Evolutionary conservation across 2,888 invertebrate genomes (phyloP).

Genomic region (Hirtodrosophila duncani): DNA sequence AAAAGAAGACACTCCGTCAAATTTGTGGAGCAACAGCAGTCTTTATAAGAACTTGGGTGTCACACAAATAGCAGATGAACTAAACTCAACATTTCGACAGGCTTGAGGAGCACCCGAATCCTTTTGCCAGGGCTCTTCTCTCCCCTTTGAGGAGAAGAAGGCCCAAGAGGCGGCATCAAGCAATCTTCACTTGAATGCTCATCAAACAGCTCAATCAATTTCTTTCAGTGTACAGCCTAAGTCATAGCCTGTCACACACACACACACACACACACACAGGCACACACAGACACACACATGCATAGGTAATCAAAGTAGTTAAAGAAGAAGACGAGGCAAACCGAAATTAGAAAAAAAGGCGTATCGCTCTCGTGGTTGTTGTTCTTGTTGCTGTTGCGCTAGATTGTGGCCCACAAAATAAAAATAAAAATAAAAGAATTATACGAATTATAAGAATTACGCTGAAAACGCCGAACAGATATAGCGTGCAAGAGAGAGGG

Average conservation of each 20-base stretch:
- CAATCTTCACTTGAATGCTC: too few species aligned
- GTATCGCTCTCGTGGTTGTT: conserved; percentile 28
- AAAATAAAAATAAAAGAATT: conserved; percentile 38
- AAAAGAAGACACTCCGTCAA: too few species aligned
- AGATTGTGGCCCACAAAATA: conserved; percentile 43
- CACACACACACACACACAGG: conserved; percentile 5
- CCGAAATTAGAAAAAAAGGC: conserved; percentile 56
- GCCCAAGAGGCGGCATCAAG: too few species aligned
- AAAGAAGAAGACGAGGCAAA: conserved; percentile 25
- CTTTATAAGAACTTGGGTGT: too few species aligned
- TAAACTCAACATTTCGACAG: too few species aligned
- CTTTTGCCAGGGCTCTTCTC: too few species aligned
- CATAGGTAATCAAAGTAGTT: too few species aligned
- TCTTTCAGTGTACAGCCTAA: conserved; percentile 30
- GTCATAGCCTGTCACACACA: neutral
- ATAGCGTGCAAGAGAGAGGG: neutral
- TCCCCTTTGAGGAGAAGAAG: too few species aligned
- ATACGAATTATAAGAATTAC: conserved; percentile 66
- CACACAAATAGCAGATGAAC: too few species aligned
- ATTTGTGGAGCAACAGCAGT: too few species aligned
- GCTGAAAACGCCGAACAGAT: conserved; percentile 50
- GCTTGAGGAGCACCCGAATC: too few species aligned
- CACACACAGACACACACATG: neutral
- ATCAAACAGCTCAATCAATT: conserved; percentile 1
- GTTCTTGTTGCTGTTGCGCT: conserved; percentile 19